Evolutionary conservation across 1,140 invertebrate genomes (phyloP), one percentile per base, ranked within the genome.

Genomic region (Neotoxoptera formosana): DNA sequence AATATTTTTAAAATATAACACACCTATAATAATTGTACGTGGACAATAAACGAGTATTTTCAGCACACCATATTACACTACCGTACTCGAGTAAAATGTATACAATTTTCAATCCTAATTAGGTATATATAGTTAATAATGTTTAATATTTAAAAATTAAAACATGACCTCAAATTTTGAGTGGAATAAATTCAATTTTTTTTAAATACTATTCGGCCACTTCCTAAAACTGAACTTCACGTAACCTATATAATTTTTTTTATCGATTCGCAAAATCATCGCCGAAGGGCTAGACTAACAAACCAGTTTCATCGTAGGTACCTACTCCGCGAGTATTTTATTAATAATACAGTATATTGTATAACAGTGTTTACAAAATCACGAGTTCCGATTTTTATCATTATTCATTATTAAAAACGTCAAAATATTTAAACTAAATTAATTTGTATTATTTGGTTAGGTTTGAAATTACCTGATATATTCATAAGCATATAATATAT

Each of bases 241-340:
- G 45, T 91, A 91, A 93, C 91, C 45, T 53, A 93, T 84, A 53
- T 86, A 51, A 36, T 53, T 41, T 86, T 86, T 41, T 84, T 83
- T 45, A 48, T 91, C 30, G n/a, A 81, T 83, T 51, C 25, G 81
- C 91, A 84, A 84, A 93, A 93, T 93, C 81, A 86, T 51, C 41
- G 81, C 91, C 81, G 23, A 30, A 93, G 91, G 48, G 25, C 20
- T 76, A 21, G 1, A 25, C 53, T 0, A 53, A 17, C 17, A 93
- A 83, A 86, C 91, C 81, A 84, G 91, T 93, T 93, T 86, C 25
- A n/a, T 60, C 23, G 20, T 90, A 60, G 53, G 30, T 56, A 45
- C 11, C 25, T 41, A 60, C 23, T 60, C 21, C 0, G 2, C 17
- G 34, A 60, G 45, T 60, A 60, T 45, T 84, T 84, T 84, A 60